Conservation (phyloP, 2,888 invertebrate genomes). For the Polietes domitor region DNA sequence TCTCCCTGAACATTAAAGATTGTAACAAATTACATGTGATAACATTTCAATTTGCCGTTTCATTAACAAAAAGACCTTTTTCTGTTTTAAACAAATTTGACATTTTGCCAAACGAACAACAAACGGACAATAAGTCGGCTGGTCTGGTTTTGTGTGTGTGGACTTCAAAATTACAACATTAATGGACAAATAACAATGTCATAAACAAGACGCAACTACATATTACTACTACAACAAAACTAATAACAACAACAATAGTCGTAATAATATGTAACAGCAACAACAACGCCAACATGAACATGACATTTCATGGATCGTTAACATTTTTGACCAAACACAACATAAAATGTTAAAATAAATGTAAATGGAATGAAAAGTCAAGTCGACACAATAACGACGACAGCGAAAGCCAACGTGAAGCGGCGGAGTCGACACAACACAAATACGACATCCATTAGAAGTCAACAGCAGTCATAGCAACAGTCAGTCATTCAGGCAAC, state of each 20-base stretch:
- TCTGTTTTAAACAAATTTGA: slow-evolving; percentile 14
- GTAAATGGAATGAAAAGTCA: neutral
- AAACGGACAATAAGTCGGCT: slow-evolving; percentile 20
- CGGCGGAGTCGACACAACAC: too few species aligned
- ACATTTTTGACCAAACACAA: slow-evolving; percentile 35
- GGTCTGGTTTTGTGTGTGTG: neutral
- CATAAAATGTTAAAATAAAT: slow-evolving; percentile 5
- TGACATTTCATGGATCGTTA: slow-evolving; percentile 50
- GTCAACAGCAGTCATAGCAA: neutral
- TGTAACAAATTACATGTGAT: neutral
- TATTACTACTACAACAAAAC: too few species aligned
- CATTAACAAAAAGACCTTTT: slow-evolving; percentile 42
- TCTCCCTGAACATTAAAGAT: too few species aligned
- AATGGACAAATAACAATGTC: slow-evolving; percentile 27
- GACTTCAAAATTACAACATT: slow-evolving; percentile 15
- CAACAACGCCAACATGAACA: slow-evolving; percentile 16
- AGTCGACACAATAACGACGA: neutral
- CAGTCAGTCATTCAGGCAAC: neutral
- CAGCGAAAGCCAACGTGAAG: neutral
- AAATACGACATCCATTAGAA: slow-evolving; percentile 16
- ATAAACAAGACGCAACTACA: slow-evolving; percentile 23
- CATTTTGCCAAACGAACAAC: slow-evolving; percentile 6
- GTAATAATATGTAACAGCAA: slow-evolving; percentile 5
- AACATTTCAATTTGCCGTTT: slow-evolving; percentile 46
- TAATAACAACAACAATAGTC: slow-evolving; percentile 4